phyloP scores from a whole-genome alignment of 2,113 vertebrate species.

The Myotis lucifugus region DNA sequence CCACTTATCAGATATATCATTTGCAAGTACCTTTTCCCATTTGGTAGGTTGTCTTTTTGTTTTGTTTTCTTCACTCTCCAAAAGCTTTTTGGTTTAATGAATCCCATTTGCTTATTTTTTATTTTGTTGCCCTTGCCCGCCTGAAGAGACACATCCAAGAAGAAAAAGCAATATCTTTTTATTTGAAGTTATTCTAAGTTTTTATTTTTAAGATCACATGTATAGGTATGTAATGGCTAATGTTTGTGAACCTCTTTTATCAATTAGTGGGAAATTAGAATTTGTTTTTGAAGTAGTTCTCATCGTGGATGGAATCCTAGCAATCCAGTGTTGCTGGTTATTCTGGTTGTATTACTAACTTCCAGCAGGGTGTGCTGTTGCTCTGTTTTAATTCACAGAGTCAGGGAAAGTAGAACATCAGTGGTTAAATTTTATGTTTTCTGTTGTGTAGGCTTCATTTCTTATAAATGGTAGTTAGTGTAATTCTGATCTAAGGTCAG shows the following conservation, averaged over 20 bases:
- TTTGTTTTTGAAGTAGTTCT: constrained; percentile 22
- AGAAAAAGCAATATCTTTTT: constrained; percentile 17
- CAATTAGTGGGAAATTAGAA: constrained; percentile 1
- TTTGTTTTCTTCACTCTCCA: background rate
- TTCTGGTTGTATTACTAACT: background rate
- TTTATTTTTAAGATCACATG: background rate
- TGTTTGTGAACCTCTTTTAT: background rate
- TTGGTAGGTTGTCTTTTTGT: background rate
- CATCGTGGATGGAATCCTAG: background rate
- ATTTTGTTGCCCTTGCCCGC: background rate
- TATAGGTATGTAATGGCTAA: background rate
- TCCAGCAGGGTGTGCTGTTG: constrained; percentile 86
- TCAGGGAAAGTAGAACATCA: background rate
- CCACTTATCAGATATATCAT: background rate
- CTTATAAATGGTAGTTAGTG: constrained; percentile 68
- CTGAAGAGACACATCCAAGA: background rate
- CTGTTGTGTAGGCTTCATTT: constrained; percentile 46
- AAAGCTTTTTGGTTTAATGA: background rate
- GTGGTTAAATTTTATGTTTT: background rate
- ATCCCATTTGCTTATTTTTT: background rate
- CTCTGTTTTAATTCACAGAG: constrained; percentile 52
- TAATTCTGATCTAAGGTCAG: constrained; percentile 66
- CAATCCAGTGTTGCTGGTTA: background rate
- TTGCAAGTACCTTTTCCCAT: background rate
- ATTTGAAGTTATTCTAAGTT: background rate